Base-by-base conservation (phyloP, 2,888 invertebrate genomes). In the Blastobasis lacticolella region DNA sequence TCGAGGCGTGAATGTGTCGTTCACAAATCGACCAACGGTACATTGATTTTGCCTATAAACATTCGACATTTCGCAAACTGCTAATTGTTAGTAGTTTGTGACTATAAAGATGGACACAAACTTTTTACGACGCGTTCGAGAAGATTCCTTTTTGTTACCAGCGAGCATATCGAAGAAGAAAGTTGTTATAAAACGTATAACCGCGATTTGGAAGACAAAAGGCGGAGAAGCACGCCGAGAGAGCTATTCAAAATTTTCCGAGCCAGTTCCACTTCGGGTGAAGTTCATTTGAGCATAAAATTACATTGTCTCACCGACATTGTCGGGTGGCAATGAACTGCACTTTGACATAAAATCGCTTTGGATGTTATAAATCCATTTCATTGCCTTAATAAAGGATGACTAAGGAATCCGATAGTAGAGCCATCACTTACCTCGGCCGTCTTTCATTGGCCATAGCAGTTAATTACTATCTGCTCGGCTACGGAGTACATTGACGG, bases 331-430 rank as follows among this genome's bases (percentile, higher is more conserved):
- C 87, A 86, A 83, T 87, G 88, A 87, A 87, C 87, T 87, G 78
- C 86, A 83, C 86, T 88, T 88, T 86, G 87, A 86, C 87, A 88
- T 87, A 81, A 88, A 87, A 85, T 88, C 70, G 75, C 80, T 81
- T 81, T 80, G 76, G 77, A 75, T 65, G 80, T 75, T 77, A 82
- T 86, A 86, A 87, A 87, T 86, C 82, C 78, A 75, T 83, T 87
- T 87, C 77, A 86, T 86, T 85, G 67, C 83, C 81, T 80, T 80
- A 83, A 86, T 87, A 87, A 87, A 87, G 76, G 74, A 75, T 76
- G 84, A 82, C 76, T 76, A 74, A 78, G 79, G 78, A 74, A 78
- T 80, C 73, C 70, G 76, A 81, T 81, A 79, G 81, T 66, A 65
- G 62, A 80, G 71, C 73, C 77, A 81, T 83, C 78, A 77, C 73